These are phyloP conservation scores for Lamellibrachia columna DNA, from an alignment of 2,888 invertebrate species.

Conservation along the genomic window DNA sequence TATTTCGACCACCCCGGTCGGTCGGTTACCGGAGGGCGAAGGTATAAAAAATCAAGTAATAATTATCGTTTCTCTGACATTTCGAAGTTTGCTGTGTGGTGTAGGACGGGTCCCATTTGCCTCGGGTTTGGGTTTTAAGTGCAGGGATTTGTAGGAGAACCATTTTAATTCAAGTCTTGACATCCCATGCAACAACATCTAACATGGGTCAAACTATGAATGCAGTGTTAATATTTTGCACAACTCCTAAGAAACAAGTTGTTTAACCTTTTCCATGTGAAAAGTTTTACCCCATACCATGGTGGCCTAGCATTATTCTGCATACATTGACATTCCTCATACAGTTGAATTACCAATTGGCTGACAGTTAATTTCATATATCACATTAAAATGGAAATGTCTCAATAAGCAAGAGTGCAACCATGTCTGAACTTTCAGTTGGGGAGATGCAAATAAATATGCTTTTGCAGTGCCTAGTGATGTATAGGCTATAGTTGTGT, in stretches of 20 bases:
- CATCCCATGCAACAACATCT: conserved; percentile 4
- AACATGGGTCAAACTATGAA: not conserved
- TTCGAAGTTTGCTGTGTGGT: not conserved
- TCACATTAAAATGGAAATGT: too few relatives aligned
- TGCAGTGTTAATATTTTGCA: not conserved
- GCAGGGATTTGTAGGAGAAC: not conserved
- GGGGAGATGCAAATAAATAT: too few relatives aligned
- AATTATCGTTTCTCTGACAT: not conserved
- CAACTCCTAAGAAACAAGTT: not conserved
- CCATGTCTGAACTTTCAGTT: too few relatives aligned
- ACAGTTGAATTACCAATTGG: too few relatives aligned
- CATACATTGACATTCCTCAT: not conserved
- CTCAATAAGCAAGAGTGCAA: too few relatives aligned
- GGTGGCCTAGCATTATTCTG: not conserved
- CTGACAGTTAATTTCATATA: too few relatives aligned
- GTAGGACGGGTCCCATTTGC: not conserved
- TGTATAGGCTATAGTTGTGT: too few relatives aligned
- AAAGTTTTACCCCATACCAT: not conserved
- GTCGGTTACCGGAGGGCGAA: not conserved
- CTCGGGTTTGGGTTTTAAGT: not conserved
- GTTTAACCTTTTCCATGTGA: not conserved
- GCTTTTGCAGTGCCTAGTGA: too few relatives aligned
- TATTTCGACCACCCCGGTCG: not conserved
- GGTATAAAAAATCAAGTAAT: not conserved
- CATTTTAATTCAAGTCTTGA: not conserved